phyloP scores from a whole-genome alignment of 2,888 invertebrate species.

The Lucinisca nassula region DNA sequence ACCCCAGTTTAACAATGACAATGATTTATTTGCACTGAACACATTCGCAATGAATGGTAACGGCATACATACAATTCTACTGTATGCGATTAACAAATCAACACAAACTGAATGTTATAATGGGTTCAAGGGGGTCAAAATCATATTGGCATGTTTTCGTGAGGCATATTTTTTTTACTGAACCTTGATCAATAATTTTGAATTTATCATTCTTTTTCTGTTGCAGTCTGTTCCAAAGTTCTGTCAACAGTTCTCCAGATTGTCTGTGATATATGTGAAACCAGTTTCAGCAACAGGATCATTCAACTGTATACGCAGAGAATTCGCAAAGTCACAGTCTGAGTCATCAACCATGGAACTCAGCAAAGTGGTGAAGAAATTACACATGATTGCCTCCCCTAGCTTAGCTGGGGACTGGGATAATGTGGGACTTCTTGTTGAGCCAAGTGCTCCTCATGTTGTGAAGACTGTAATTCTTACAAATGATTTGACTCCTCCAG shows the following conservation, averaged over 20 bases:
- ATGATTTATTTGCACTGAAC: too few relatives aligned
- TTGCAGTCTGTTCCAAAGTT: background rate
- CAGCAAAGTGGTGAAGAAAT: constrained; percentile 66
- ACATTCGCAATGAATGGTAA: too few relatives aligned
- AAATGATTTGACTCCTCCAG: constrained; percentile 97
- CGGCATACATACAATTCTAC: too few relatives aligned
- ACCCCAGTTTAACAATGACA: too few relatives aligned
- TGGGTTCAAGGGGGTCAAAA: too few relatives aligned
- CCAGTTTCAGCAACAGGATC: background rate
- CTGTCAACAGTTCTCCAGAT: background rate
- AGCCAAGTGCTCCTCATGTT: constrained; percentile 90
- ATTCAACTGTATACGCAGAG: background rate
- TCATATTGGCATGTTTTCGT: too few relatives aligned
- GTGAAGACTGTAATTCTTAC: constrained; percentile 92
- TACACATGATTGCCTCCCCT: constrained; percentile 80
- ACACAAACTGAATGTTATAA: too few relatives aligned
- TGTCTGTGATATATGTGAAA: background rate
- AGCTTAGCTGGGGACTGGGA: constrained; percentile 95
- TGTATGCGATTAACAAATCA: too few relatives aligned
- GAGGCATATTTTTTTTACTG: too few relatives aligned
- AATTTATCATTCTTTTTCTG: background rate
- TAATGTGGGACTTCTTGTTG: constrained; percentile 97
- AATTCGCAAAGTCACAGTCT: background rate
- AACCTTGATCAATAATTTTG: too few relatives aligned
- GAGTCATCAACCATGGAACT: constrained; percentile 66